phyloP scores from a whole-genome alignment of 2,113 vertebrate species.

The Melanocharis versteri region DNA sequence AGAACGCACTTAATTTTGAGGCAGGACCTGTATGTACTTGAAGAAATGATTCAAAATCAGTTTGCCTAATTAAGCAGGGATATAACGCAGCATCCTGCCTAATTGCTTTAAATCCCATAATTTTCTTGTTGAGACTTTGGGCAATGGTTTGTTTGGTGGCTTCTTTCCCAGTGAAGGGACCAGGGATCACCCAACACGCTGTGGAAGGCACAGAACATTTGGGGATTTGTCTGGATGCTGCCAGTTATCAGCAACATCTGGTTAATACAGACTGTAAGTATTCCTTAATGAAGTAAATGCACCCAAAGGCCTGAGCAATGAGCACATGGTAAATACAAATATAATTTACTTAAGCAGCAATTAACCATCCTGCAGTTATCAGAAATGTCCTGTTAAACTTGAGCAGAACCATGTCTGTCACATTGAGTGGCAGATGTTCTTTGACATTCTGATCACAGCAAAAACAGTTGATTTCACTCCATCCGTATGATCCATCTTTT shows the following conservation, averaged over 20 bases:
- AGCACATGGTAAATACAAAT: slow-evolving; percentile 45
- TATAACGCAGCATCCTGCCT: neutral
- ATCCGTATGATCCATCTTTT: neutral
- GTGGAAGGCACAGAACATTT: neutral
- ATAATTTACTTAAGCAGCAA: slow-evolving; percentile 35
- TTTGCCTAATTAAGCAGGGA: neutral
- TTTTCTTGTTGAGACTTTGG: neutral
- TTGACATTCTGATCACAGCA: neutral
- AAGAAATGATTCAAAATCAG: neutral
- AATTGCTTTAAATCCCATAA: neutral
- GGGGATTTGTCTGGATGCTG: neutral
- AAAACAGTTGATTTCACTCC: neutral
- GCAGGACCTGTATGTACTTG: neutral
- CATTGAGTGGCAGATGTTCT: neutral
- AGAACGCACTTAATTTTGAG: neutral
- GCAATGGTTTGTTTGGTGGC: neutral
- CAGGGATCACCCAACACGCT: neutral
- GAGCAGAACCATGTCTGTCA: neutral
- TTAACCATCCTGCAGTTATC: slow-evolving; percentile 18
- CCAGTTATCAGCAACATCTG: slow-evolving; percentile 49
- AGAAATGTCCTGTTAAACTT: slow-evolving; percentile 28
- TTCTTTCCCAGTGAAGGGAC: neutral
- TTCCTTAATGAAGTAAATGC: slow-evolving; percentile 44
- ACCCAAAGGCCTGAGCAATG: slow-evolving; percentile 45
- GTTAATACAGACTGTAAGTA: neutral